phyloP scores from a whole-genome alignment of 2,113 vertebrate species.

The Rhinopithecus roxellana region DNA sequence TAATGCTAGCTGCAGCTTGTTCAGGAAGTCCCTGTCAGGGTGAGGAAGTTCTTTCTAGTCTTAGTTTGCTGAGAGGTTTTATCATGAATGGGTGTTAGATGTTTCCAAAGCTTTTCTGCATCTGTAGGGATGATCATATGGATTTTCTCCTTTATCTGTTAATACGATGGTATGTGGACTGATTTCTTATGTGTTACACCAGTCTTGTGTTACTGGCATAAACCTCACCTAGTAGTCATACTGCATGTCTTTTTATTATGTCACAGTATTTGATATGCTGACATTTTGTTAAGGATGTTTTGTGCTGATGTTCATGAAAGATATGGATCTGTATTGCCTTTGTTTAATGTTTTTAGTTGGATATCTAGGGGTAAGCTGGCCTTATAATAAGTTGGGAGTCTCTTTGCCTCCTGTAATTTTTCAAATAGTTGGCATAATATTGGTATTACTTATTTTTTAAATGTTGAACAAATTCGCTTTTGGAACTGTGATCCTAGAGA shows the following conservation, averaged over 20 bases:
- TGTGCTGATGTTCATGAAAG: neutral
- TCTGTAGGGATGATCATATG: neutral
- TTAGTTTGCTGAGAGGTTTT: neutral
- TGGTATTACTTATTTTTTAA: neutral
- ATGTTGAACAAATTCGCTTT: neutral
- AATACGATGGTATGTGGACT: too few species aligned
- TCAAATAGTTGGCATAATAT: neutral
- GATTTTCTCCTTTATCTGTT: neutral
- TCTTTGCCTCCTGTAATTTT: neutral
- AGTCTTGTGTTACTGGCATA: neutral
- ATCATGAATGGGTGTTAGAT: neutral
- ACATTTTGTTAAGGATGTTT: neutral
- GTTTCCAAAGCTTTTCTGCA: neutral
- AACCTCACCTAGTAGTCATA: neutral
- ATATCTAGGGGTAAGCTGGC: neutral
- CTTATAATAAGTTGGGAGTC: neutral
- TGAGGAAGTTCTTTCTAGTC: neutral
- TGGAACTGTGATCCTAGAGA: neutral
- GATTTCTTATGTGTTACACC: neutral
- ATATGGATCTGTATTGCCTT: neutral
- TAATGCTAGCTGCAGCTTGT: neutral
- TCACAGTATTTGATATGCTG: neutral
- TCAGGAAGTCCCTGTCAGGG: neutral
- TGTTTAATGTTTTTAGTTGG: neutral
- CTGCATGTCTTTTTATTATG: neutral